Percentiles rank a stretch among this genome's conserved stretches.
Conservation (phyloP, 64 coral and sea anemone species). For the Hydrozoanthus tunicans region DNA sequence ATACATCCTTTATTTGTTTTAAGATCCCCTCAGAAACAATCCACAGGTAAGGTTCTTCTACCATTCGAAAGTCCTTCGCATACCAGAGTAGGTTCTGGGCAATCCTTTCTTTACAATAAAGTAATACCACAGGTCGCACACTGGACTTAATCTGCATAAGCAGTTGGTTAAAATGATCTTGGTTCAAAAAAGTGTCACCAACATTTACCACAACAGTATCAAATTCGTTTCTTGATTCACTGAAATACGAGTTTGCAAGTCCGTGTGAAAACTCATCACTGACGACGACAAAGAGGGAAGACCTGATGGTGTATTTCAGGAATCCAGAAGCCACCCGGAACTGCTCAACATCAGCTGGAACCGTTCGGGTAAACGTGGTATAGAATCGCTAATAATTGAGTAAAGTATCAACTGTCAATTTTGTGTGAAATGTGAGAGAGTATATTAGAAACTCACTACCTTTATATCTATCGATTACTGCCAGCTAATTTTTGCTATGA, state of each 20-base stretch:
- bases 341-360: constrained; percentile 46
- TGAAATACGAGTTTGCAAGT: constrained; percentile 44
- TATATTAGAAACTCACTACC: too few species aligned
- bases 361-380: constrained; percentile 59
- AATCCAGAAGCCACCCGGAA: constrained; percentile 54
- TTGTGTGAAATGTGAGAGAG: too few species aligned
- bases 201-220: constrained; percentile 47
- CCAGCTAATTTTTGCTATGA: too few species aligned
- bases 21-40: constrained; percentile 4
- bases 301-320: constrained; percentile 51
- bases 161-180: constrained; percentile 9
- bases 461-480: too few species aligned
- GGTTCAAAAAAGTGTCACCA: not conserved
- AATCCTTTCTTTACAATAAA: constrained; percentile 45
- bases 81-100: constrained; percentile 65
- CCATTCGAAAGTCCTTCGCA: constrained; percentile 72
- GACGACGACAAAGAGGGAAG: constrained; percentile 61
- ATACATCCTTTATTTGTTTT: constrained; percentile 1
- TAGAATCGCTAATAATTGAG: constrained; percentile 46
- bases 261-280: constrained; percentile 66
- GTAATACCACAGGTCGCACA: constrained; percentile 33
- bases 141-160: constrained; percentile 69
- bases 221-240: not conserved
- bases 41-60: constrained; percentile 65
- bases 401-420: not conserved